Conservation (phyloP, 2,797 vertebrate species). For the Graptemys geographica region DNA sequence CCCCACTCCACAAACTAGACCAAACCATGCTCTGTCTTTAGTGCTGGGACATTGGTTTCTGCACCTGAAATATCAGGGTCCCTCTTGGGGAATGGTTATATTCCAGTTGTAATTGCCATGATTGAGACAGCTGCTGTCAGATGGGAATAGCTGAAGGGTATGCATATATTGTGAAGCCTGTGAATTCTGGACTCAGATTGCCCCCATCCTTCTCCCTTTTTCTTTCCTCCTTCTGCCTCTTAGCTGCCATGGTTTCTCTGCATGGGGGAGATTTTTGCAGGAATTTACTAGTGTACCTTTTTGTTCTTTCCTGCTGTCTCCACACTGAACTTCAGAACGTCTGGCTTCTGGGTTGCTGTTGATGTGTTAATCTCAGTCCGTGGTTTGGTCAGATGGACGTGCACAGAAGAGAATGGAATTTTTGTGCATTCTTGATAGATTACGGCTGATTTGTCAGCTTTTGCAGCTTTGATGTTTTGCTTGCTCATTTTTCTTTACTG, state of each 20-base stretch:
- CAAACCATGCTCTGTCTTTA: neutral
- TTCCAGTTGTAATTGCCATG: neutral
- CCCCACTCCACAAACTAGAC: neutral
- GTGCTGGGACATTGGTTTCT: constrained; percentile 9
- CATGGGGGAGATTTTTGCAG: constrained; percentile 17
- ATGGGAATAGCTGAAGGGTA: constrained; percentile 22
- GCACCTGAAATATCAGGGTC: neutral
- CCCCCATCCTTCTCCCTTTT: neutral
- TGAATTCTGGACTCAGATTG: neutral
- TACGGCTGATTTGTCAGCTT: constrained; percentile 52
- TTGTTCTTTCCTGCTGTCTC: constrained; percentile 71
- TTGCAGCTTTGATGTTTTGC: neutral
- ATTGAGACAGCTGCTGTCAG: constrained; percentile 30
- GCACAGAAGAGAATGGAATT: constrained; percentile 77
- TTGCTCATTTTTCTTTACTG: neutral
- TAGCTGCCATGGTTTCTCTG: constrained; percentile 54
- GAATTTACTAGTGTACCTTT: constrained; percentile 77
- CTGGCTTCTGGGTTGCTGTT: constrained; percentile 69
- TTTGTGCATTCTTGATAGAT: constrained; percentile 83
- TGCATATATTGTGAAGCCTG: neutral
- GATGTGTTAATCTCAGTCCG: constrained; percentile 72
- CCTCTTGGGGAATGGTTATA: neutral
- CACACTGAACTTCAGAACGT: constrained; percentile 71
- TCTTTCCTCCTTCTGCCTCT: neutral
- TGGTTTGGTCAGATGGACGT: constrained; percentile 79